Conservation (phyloP, 2,113 vertebrate species). For the Gasterosteus nipponicus region DNA sequence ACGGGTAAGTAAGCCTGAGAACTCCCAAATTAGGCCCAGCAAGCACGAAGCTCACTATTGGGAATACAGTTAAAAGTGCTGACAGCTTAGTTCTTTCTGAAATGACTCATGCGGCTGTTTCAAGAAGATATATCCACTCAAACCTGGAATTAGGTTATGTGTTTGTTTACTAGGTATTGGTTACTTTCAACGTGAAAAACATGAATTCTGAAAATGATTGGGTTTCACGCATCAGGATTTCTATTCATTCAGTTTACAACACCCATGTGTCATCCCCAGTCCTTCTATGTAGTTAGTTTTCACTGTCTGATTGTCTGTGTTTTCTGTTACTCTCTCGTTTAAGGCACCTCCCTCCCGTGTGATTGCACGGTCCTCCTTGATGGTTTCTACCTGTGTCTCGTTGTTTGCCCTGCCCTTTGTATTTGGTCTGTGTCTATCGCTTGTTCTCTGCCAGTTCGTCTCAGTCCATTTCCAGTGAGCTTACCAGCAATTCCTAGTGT, state of each 20-base stretch:
- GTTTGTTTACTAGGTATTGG: slow-evolving; percentile 28
- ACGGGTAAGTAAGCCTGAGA: slow-evolving; percentile 45
- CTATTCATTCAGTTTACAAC: slow-evolving; percentile 36
- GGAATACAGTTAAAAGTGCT: slow-evolving; percentile 36
- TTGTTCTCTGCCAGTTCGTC: too few species aligned
- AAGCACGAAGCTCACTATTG: slow-evolving; percentile 44
- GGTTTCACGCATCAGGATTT: slow-evolving; percentile 8
- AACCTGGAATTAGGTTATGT: slow-evolving; percentile 30
- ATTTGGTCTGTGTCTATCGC: too few species aligned
- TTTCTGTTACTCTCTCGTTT: too few species aligned
- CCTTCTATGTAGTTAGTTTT: too few species aligned
- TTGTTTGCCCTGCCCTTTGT: too few species aligned
- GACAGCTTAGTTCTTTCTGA: slow-evolving; percentile 35
- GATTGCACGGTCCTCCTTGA: too few species aligned
- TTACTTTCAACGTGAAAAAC: slow-evolving; percentile 17
- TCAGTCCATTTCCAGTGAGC: too few species aligned
- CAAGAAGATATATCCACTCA: slow-evolving; percentile 17
- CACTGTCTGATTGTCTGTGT: too few species aligned
- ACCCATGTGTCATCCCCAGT: background rate
- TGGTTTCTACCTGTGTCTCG: too few species aligned
- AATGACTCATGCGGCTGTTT: slow-evolving; percentile 38
- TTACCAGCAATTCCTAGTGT: too few species aligned
- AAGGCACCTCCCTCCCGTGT: too few species aligned
- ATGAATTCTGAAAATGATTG: background rate
- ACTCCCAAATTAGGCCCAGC: slow-evolving; percentile 61